These are phyloP conservation scores for Sipunculus nudus DNA, from an alignment of 2,888 invertebrate genomes.

Conservation along the genomic window DNA sequence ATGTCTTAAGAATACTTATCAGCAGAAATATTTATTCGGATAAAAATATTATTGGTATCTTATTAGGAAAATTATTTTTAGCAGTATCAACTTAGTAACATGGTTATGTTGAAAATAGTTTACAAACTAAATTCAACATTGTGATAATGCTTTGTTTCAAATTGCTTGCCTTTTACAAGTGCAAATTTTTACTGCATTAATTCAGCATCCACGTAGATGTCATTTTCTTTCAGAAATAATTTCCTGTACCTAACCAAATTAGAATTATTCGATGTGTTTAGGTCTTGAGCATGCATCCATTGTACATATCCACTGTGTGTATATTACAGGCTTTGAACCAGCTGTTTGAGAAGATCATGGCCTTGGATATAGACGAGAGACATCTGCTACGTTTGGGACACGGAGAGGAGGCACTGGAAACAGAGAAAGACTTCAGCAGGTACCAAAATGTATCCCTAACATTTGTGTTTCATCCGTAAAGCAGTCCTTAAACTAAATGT, in stretches of 20 bases:
- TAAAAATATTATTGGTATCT: too few relatives aligned
- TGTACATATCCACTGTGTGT: neutral
- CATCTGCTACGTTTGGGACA: conserved; percentile 98
- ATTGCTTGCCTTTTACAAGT: too few relatives aligned
- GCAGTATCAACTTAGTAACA: too few relatives aligned
- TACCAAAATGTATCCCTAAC: conserved; percentile 48
- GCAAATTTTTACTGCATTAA: too few relatives aligned
- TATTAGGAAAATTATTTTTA: too few relatives aligned
- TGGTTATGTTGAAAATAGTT: too few relatives aligned
- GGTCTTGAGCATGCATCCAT: neutral
- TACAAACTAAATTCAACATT: too few relatives aligned
- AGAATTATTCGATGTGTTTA: neutral
- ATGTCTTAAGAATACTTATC: too few relatives aligned
- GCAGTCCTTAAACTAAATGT: neutral
- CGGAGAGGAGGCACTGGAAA: conserved; percentile 97
- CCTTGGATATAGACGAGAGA: conserved; percentile 95
- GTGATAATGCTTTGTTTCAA: too few relatives aligned
- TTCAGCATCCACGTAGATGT: neutral
- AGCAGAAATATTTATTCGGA: too few relatives aligned
- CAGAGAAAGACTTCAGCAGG: conserved; percentile 98
- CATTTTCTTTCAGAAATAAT: neutral
- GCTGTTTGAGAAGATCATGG: conserved; percentile 98
- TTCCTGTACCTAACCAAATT: neutral
- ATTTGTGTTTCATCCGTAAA: neutral
- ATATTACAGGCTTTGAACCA: conserved; percentile 85